These are phyloP conservation scores for Ancistrus triradiatus DNA, from an alignment of 2,113 vertebrate genomes.

Conservation along the genomic window DNA sequence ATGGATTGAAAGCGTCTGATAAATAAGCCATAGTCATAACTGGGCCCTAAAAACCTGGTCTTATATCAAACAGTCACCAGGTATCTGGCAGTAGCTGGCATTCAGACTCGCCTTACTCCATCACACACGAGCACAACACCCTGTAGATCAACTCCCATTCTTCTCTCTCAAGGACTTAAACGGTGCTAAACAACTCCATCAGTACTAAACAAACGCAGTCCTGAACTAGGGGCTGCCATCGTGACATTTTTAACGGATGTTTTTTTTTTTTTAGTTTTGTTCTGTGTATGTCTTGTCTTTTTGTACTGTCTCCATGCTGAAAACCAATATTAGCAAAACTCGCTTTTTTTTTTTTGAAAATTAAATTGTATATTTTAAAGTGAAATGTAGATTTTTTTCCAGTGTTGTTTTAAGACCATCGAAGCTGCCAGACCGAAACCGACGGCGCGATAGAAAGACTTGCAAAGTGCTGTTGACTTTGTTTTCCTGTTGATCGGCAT, in stretches of 20 bases:
- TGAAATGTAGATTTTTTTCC: conserved; percentile 63
- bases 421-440: conserved; percentile 59
- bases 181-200: conserved; percentile 69
- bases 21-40: too few species aligned
- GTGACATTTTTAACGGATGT: conserved; percentile 47
- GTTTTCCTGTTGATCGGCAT: conserved; percentile 37
- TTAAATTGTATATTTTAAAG: conserved; percentile 79
- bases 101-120: not conserved
- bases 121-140: conserved; percentile 46
- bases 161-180: conserved; percentile 57
- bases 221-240: conserved; percentile 64
- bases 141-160: conserved; percentile 1
- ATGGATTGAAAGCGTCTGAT: too few species aligned
- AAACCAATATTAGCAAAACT: conserved; percentile 69
- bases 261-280: conserved; percentile 43
- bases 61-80: too few species aligned
- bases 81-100: too few species aligned
- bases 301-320: conserved; percentile 69
- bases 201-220: conserved; percentile 61
- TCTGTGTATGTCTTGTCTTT: conserved; percentile 55
- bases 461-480: conserved; percentile 50
- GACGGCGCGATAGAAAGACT: conserved; percentile 52
- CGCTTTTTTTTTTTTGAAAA: conserved; percentile 62
- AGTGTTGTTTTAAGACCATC: conserved; percentile 43
- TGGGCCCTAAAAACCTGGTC: too few species aligned